Base-by-base conservation (phyloP, 1,140 invertebrate species). In the Sarcophaga peregrina region DNA sequence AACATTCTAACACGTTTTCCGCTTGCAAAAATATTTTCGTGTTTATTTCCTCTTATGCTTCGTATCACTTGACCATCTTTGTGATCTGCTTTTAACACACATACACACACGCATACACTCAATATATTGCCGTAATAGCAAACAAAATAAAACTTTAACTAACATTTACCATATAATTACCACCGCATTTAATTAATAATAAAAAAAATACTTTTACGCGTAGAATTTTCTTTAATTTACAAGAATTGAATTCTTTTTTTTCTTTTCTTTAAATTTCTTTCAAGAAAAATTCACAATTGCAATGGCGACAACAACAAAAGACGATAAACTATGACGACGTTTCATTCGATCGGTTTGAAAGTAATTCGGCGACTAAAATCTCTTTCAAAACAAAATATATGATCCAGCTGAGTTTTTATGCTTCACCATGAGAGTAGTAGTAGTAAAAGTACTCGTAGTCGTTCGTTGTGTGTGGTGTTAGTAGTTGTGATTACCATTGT, bases 341-440 rank as follows among this genome's bases (percentile, higher is more conserved):
- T 58, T 46, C 82, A 83, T 83, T 83, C 82, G 75, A 80, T 83
- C 82, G 76, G 52, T 80, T 72, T 80, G 82, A 83, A 83, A 83
- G 82, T 80, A 80, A 68, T 78, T 83, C 82, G 82, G 76, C 82
- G 54, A 83, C 82, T 83, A 83, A 81, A 83, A 37, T 37, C 25
- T 78, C 78, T 62, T 80, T 48, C 74, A 68, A 62, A 37, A 37
- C 25, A 37, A 37, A 37, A 37, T 37, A 37, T 37, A 48, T 47
- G 50, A 47, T 62, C 58, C 68, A 37, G 76, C 50, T 78, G 48
- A 78, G 50, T 68, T 68, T 37, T 15, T 68, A 68, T 58, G 10
- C n/a, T 37, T 37, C 25, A 37, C 15, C 54, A n/a, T n/a, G 54
- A 7, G 54, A 58, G 54, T 58, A 58, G 3, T 58, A n/a, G 13